Base-by-base conservation (phyloP, 2,888 invertebrate species). In the Agonopterix arenella region DNA sequence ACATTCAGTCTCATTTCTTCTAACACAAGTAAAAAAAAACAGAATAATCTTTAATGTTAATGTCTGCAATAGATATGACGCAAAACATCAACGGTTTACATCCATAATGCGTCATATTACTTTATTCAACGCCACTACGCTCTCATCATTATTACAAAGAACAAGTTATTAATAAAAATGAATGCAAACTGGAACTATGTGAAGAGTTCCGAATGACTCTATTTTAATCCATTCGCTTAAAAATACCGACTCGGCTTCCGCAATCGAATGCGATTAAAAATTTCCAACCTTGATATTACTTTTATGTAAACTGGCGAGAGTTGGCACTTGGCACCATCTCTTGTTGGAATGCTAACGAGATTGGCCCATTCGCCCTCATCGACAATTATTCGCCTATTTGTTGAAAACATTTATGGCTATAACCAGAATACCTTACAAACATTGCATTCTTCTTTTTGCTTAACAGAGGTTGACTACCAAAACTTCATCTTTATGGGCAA, bases 271-370 rank as follows among this genome's bases (percentile, higher is more conserved):
- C 58, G 61, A 62, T 70, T 66, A 68, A 71, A 73, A 71, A 64
- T 51, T 42, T 47, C 41, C 54, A 64, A 61, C 69, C 73, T 72
- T 72, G 73, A 66, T 67, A 46, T 45, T 49, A 49, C n/a, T 11
- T 46, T 44, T 47, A 47, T 64, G 62, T 65, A 66, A 69, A 75
- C 69, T 70, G 56, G 58, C 52, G 58, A 46, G 64, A 64, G 61
- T 64, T 66, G 68, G 65, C 69, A 74, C 61, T 74, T 73, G 75
- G 70, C 75, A 76, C 65, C 63, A 64, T 72, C 68, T 61, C 62
- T 60, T 61, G 54, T 66, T 59, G 70, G 73, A 73, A 76, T 76
- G 70, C 72, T 71, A 75, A 79, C 73, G 68, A 76, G 70, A 70
- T 64, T 60, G 68, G 68, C 58, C 67, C 70, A 70, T 70, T 72